Base-by-base conservation (phyloP, 2,888 invertebrate species). In the Drosophila diplacantha region DNA sequence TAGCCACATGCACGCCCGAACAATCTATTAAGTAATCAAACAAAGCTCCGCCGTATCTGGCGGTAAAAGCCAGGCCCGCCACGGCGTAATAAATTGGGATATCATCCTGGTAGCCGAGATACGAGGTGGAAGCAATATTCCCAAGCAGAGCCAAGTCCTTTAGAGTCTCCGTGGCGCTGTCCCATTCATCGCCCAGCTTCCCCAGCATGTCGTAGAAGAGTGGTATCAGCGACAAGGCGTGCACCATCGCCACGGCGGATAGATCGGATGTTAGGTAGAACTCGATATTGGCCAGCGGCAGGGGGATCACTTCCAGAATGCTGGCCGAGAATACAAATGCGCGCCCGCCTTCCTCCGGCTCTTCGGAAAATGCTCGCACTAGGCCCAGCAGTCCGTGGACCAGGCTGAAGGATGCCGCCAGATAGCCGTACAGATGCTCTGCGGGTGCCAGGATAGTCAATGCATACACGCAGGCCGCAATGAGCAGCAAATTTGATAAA, bases 271-370 rank as follows among this genome's bases (percentile, higher is more conserved):
- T 32, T 12, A 58, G 26, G 31, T 84, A 86, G 29, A 85, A 55
- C 43, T 85, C 77, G 14, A 86, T 82, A 44, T 85, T 85, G 18
- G 74, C 71, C 64, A 85, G 12, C 2, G 86, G 80, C 34, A 85
- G 53, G 0, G 79, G 73, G 2, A 81, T 44, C 0, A 75, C 55
- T 16, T 84, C 79, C 59, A 83, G 66, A n/a, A 84, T 70, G 29
- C 62, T 69, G 3, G 65, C 46, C 1, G 81, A 77, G 4, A 83
- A 44, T 2, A 53, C 14, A 12, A 54, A 67, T 2, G 68, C 50
- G 5, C 65, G 69, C 0, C 56, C 39, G 18, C 71, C 72, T 0
- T 71, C 62, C 0, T 55, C 64, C 0, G 24, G 20, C 0, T 12
- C 50, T 7, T 67, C 58, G 20, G 34, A n/a, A 0, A 51, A 3